A percentile compares a stretch with the other conserved stretches of the same genome.
Evolutionary conservation across 2,113 vertebrate genomes (phyloP).

Genomic region (Oryzias celebensis): DNA sequence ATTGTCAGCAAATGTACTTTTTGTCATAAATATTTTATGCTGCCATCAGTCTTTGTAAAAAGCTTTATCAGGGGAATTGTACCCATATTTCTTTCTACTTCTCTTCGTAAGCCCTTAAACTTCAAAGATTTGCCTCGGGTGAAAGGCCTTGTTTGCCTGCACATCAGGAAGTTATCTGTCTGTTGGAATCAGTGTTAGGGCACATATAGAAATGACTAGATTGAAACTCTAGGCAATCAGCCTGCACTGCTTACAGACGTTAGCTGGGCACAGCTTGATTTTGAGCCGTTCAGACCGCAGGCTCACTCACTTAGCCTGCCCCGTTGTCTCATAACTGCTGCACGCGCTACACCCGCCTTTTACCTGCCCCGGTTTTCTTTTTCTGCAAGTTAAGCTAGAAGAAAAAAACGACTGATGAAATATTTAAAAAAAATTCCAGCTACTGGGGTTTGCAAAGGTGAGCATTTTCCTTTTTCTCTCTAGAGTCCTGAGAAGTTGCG

Average conservation of each 20-base stretch:
- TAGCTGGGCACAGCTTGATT: conserved; percentile 56
- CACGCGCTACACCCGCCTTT: conserved; percentile 47
- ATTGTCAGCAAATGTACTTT: conserved; percentile 52
- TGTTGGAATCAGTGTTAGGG: conserved; percentile 64
- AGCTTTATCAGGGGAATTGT: conserved; percentile 39
- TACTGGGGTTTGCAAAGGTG: conserved; percentile 39
- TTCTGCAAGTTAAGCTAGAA: conserved; percentile 71
- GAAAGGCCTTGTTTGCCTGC: conserved; percentile 61
- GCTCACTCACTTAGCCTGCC: conserved; percentile 45
- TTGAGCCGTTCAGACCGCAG: conserved; percentile 56
- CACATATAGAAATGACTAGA: conserved; percentile 46
- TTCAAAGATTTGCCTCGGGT: conserved; percentile 62
- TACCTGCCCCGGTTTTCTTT: conserved; percentile 39
- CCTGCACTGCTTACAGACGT: conserved; percentile 53
- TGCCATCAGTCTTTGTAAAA: conserved; percentile 50
- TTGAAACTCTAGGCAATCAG: conserved; percentile 63
- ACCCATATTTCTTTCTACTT: conserved; percentile 38
- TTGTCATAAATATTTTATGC: conserved; percentile 56
- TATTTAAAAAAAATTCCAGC: conserved; percentile 57
- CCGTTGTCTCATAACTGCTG: conserved; percentile 58
- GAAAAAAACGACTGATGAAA: conserved; percentile 58
- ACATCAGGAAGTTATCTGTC: conserved; percentile 64
- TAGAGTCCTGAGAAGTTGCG: neutral
- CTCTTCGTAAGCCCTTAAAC: conserved; percentile 56
- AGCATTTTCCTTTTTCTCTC: conserved; percentile 17